Percentiles rank a stretch among this genome's conserved stretches.
phyloP scores from a whole-genome alignment of 2,888 invertebrate genomes.

The Tillus elongatus region DNA sequence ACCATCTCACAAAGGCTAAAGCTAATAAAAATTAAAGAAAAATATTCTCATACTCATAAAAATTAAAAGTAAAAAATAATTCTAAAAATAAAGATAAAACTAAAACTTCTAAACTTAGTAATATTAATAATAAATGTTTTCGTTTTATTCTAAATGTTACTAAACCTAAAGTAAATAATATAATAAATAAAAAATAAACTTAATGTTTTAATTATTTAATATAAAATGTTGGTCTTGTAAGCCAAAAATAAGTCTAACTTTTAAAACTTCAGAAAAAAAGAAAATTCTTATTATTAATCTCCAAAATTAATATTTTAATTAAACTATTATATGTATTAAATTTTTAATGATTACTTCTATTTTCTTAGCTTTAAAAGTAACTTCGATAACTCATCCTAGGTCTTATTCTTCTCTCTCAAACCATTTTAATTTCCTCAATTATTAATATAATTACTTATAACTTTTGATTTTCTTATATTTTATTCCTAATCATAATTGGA shows the following conservation, averaged over 20 bases:
- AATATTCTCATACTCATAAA: constrained; percentile 46
- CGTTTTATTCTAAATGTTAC: constrained; percentile 48
- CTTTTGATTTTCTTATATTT: too few species aligned
- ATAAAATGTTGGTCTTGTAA: constrained; percentile 62
- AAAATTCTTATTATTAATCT: constrained; percentile 49
- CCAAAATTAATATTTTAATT: too few species aligned
- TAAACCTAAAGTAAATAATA: constrained; percentile 46
- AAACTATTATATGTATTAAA: constrained; percentile 52
- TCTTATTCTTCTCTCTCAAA: too few species aligned
- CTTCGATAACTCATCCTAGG: constrained; percentile 45
- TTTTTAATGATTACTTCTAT: constrained; percentile 31
- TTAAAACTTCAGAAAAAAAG: constrained; percentile 53
- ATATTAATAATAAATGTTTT: constrained; percentile 51
- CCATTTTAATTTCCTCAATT: too few species aligned
- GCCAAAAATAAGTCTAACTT: too few species aligned
- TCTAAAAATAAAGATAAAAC: too few species aligned
- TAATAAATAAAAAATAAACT: constrained; percentile 38
- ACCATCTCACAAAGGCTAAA: constrained; percentile 57
- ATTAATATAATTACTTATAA: too few species aligned
- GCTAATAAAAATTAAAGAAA: constrained; percentile 52
- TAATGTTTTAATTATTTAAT: constrained; percentile 34
- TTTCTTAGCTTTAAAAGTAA: constrained; percentile 37
- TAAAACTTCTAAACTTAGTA: too few species aligned
- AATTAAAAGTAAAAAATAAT: constrained; percentile 47
- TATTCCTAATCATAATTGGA: constrained; percentile 54